Evolutionary conservation across 2,797 vertebrate genomes (phyloP).

Genomic region (Sciurus carolinensis): DNA sequence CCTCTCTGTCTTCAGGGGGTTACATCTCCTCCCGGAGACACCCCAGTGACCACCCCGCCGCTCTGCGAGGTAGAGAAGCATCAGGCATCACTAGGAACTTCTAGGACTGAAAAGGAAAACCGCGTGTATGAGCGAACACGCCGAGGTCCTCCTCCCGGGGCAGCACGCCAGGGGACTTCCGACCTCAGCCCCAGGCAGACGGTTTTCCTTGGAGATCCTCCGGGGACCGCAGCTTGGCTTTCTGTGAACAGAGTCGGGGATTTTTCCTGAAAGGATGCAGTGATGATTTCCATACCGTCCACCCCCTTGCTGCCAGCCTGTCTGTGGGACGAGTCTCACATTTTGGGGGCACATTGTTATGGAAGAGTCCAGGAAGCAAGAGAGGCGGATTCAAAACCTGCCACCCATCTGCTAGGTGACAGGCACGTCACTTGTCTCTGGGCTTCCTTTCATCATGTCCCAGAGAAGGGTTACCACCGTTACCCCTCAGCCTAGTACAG

Average conservation of each 20-base stretch:
- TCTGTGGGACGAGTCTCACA: too few relatives aligned
- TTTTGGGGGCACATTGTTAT: too few relatives aligned
- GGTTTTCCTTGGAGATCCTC: background rate
- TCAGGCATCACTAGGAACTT: background rate
- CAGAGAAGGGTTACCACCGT: too few relatives aligned
- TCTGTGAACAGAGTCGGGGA: background rate
- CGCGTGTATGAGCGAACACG: background rate
- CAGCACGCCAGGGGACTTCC: background rate
- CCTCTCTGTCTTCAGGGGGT: background rate
- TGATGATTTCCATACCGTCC: too few relatives aligned
- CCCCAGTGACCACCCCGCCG: background rate
- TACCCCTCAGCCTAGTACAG: too few relatives aligned
- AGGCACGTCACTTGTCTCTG: too few relatives aligned
- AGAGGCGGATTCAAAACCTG: too few relatives aligned
- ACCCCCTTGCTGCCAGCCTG: too few relatives aligned
- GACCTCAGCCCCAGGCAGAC: background rate
- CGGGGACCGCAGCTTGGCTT: background rate
- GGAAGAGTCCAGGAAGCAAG: too few relatives aligned
- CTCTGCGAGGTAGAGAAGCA: background rate
- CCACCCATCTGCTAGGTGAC: too few relatives aligned
- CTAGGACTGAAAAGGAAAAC: background rate
- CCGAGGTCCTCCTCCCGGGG: background rate
- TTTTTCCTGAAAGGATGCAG: too few relatives aligned
- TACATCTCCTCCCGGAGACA: background rate
- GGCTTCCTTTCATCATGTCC: too few relatives aligned